Percentiles rank a stretch among this genome's conserved stretches.
Evolutionary conservation across 2,113 vertebrate species (phyloP).

Genomic region (Anhinga rufa): DNA sequence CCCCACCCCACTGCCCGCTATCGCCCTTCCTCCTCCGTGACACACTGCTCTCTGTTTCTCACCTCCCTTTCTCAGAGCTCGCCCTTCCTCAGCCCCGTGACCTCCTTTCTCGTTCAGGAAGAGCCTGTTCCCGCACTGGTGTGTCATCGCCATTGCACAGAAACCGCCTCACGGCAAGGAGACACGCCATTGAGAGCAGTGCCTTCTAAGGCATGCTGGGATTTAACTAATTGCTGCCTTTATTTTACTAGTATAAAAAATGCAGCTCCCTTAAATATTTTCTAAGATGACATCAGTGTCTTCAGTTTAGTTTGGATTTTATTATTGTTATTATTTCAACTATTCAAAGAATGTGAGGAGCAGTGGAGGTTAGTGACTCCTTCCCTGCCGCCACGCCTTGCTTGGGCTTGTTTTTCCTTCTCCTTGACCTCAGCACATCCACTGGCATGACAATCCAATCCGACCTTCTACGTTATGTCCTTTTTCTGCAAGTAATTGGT

Average conservation of each 20-base stretch:
- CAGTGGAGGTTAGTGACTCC: not conserved
- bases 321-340: slow-evolving; percentile 6
- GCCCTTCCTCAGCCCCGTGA: not conserved
- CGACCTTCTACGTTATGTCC: not conserved
- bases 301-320: slow-evolving; percentile 21
- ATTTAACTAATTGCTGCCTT: slow-evolving; percentile 29
- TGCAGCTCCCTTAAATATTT: slow-evolving; percentile 31
- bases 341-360: slow-evolving; percentile 45
- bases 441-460: not conserved
- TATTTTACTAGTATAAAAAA: slow-evolving; percentile 15
- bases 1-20: not conserved
- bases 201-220: slow-evolving; percentile 24
- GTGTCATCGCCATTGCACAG: slow-evolving; percentile 1
- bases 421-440: not conserved
- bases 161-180: not conserved
- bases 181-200: not conserved
- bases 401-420: not conserved
- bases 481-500: not conserved
- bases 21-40: not conserved
- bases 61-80: not conserved
- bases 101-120: slow-evolving; percentile 19
- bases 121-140: not conserved
- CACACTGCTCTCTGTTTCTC: not conserved
- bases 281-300: slow-evolving; percentile 29
- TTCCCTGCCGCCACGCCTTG: not conserved